Evolutionary conservation across 1,140 invertebrate genomes (phyloP).

Genomic region (Drosophila athabasca): DNA sequence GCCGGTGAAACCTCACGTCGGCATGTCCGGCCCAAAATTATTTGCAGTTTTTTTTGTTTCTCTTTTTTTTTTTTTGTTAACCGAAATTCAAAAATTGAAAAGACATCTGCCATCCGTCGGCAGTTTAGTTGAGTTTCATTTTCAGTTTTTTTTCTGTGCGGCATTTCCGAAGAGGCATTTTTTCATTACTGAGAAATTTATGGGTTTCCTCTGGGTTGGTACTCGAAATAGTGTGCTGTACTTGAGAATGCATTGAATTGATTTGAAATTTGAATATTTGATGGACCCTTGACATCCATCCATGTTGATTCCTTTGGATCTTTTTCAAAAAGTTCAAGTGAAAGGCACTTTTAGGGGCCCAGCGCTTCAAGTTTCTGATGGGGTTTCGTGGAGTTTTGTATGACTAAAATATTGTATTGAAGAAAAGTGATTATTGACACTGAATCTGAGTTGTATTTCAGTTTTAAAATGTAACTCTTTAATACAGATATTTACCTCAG

Average conservation of each 20-base stretch:
- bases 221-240: slow-evolving; percentile 8
- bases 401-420: neutral
- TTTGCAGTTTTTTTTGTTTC: slow-evolving; percentile 39
- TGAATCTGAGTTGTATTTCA: neutral
- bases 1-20: slow-evolving; percentile 54
- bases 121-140: neutral
- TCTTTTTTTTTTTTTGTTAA: slow-evolving; percentile 34
- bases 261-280: slow-evolving; percentile 45
- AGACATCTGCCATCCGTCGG: slow-evolving; percentile 51
- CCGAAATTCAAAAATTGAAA: slow-evolving; percentile 31
- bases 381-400: slow-evolving; percentile 8
- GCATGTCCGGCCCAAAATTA: slow-evolving; percentile 61
- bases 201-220: neutral
- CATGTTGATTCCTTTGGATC: slow-evolving; percentile 11
- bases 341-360: slow-evolving; percentile 28
- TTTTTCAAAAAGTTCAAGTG: slow-evolving; percentile 9
- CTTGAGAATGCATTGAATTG: slow-evolving; percentile 38
- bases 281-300: slow-evolving; percentile 40
- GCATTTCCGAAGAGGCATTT: slow-evolving; percentile 32
- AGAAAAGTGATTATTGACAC: neutral
- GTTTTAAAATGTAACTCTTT: neutral
- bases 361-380: slow-evolving; percentile 6
- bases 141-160: slow-evolving; percentile 16
- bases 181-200: slow-evolving; percentile 21
- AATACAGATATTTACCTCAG: neutral